Evolutionary conservation across 2,888 invertebrate species (phyloP).

Genomic region (Prostheceraeus crozeri): DNA sequence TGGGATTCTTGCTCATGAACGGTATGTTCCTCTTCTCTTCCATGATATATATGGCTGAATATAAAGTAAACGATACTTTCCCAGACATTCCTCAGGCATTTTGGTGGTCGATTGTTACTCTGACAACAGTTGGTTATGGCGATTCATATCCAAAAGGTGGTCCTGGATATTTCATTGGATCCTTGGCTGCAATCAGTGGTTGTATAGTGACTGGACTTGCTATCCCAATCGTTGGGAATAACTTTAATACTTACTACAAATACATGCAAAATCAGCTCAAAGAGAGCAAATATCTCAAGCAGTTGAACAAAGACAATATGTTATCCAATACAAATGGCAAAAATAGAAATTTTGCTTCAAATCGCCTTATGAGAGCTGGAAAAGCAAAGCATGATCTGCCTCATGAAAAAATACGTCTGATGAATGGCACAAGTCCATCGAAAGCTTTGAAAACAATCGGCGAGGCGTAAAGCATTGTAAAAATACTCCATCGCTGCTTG

Average conservation of each 20-base stretch:
- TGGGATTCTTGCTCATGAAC: constrained; percentile 51
- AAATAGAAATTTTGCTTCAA: no score
- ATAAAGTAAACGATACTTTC: constrained; percentile 42
- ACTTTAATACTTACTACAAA: constrained; percentile 40
- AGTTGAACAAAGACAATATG: constrained; percentile 36
- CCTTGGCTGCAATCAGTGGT: constrained; percentile 37
- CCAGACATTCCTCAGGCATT: constrained; percentile 39
- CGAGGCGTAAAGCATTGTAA: no score
- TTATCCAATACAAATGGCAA: no score
- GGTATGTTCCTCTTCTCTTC: constrained; percentile 55
- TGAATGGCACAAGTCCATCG: no score
- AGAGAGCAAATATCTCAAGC: constrained; percentile 38
- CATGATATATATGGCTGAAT: constrained; percentile 51
- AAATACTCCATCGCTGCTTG: no score
- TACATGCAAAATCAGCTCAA: constrained; percentile 39
- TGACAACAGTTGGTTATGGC: constrained; percentile 39
- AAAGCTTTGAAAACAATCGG: no score
- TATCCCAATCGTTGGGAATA: constrained; percentile 39
- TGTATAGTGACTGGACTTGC: constrained; percentile 38
- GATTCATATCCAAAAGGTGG: constrained; percentile 38
- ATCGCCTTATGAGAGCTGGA: no score
- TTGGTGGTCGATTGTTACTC: constrained; percentile 39
- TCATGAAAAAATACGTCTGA: no score
- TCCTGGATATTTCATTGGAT: constrained; percentile 38
- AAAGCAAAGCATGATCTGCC: no score